These are phyloP conservation scores for Channallabes apus DNA, from an alignment of 2,797 vertebrate genomes.

Conservation along the genomic window DNA sequence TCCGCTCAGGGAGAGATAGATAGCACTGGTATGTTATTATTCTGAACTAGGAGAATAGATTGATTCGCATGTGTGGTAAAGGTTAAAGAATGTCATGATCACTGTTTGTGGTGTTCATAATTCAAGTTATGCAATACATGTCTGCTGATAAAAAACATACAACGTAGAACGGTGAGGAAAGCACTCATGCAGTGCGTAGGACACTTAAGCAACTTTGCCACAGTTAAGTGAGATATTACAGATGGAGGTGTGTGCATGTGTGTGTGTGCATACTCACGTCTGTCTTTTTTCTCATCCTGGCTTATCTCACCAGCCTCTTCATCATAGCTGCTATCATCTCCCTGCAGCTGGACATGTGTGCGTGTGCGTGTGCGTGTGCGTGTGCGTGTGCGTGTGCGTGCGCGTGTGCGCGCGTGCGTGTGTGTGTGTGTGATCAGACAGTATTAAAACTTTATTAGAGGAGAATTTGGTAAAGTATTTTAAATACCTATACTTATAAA, in stretches of 20 bases:
- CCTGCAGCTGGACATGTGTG: conserved; percentile 59
- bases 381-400: too few species aligned
- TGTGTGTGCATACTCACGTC: conserved; percentile 30
- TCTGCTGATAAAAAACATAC: neutral
- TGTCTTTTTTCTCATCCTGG: conserved; percentile 50
- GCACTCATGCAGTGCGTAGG: neutral
- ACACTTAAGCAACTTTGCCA: neutral
- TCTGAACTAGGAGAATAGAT: neutral
- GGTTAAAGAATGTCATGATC: neutral
- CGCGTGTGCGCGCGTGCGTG: too few species aligned
- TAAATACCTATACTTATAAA: conserved; percentile 16
- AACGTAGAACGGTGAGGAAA: neutral
- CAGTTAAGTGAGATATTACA: conserved; percentile 29
- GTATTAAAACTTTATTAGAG: conserved; percentile 24
- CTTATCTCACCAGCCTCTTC: conserved; percentile 60
- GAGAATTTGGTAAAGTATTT: neutral
- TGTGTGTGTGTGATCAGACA: conserved; percentile 19
- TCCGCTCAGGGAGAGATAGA: conserved; percentile 37
- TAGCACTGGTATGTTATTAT: conserved; percentile 23
- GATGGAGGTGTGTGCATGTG: neutral
- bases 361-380: neutral
- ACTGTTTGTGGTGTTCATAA: neutral
- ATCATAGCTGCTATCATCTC: conserved; percentile 67
- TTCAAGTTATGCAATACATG: neutral
- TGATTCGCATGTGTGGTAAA: neutral